Base-by-base conservation (phyloP, 2,113 vertebrate species). In the Gadus macrocephalus region DNA sequence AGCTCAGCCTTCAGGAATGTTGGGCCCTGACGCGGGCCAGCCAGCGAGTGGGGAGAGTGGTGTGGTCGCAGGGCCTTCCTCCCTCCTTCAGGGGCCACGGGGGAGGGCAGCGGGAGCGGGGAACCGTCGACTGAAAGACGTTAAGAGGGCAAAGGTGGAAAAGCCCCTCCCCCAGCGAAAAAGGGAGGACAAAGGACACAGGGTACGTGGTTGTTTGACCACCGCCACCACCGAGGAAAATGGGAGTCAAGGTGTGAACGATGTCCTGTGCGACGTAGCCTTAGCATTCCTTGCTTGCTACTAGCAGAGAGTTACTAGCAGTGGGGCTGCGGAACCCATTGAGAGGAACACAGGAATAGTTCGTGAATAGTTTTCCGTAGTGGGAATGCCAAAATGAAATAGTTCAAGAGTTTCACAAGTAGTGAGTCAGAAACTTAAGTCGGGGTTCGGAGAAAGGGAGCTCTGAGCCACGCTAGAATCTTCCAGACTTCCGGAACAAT, bases 1-100 rank as follows among this genome's bases (percentile, higher is more conserved):
- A 82, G 86, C 85, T 92, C 87, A 89, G 86, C 76, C 83, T 87
- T 91, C 88, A 93, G 91, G 91, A 92, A 93, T 92, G 90, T 80
- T 9, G 42, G 42, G 72, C 86, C 87, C 87, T 92, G 89, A 88
- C 86, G 79, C 66, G 28, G 78, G 77, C 75, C 61, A 87, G 82
- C 74, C 61, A 87, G 82, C 74, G 81, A 86, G 81, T 85, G 87
- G 85, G 83, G 83, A 85, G 78, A 78, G 84, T 81, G 77, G 82
- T 90, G 83, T 78, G 88, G 90, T 91, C 80, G 72, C 85, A 78
- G 85, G 67, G 83, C 84, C 86, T 88, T 81, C 80, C 81, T 71
- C 84, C 85, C 88, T 86, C 84, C 69, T 85, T 69, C 81, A 86
- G 88, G 81, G 86, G 88, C 87, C 85, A 84, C 78, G 58, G 77